phyloP scores from a whole-genome alignment of 2,888 invertebrate species.

The Cephus runcator region DNA sequence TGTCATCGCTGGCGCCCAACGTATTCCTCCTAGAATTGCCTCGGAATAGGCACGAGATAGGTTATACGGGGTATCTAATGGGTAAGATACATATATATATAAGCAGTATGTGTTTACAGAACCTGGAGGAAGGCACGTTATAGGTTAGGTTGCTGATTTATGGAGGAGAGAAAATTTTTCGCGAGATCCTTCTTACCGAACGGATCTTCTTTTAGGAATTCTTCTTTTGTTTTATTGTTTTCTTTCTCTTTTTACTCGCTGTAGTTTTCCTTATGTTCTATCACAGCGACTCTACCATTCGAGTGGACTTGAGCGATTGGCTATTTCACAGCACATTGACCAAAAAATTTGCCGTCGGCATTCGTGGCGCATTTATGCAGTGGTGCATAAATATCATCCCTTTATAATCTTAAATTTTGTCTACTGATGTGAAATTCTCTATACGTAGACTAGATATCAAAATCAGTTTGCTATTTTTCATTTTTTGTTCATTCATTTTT shows the following conservation, averaged over 20 bases:
- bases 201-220: not conserved
- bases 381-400: not conserved
- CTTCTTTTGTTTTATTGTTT: not conserved
- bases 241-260: slow-evolving; percentile 1
- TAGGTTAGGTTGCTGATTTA: not conserved
- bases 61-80: too few relatives aligned
- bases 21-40: too few relatives aligned
- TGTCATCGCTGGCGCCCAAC: slow-evolving; percentile 46
- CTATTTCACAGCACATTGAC: slow-evolving; percentile 55
- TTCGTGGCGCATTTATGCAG: not conserved
- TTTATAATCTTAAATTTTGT: not conserved
- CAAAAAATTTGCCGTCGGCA: slow-evolving; percentile 7
- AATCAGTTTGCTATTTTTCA: not conserved
- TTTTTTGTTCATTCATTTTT: not conserved
- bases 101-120: not conserved
- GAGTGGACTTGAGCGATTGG: slow-evolving; percentile 41
- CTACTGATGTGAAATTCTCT: not conserved
- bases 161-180: not conserved
- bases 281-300: not conserved
- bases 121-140: not conserved
- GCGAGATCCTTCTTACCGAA: not conserved
- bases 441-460: not conserved
- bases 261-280: not conserved
- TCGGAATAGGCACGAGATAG: too few relatives aligned
- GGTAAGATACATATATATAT: too few relatives aligned